These are phyloP conservation scores for Aproaerema taeniolella DNA, from an alignment of 2,888 invertebrate genomes.

Conservation along the genomic window DNA sequence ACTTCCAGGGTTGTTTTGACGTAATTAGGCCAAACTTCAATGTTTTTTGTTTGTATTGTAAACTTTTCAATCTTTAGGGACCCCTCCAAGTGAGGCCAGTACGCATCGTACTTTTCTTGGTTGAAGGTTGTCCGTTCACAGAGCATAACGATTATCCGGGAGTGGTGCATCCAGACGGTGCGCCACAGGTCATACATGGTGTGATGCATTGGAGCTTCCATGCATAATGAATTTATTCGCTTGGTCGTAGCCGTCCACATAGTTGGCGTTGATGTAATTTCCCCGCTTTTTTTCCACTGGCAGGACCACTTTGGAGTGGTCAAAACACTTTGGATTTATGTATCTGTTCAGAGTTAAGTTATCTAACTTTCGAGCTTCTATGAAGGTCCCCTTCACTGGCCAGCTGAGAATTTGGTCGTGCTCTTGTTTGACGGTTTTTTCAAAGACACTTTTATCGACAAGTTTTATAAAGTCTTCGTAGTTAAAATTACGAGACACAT, in stretches of 20 bases:
- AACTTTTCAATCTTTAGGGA: not conserved
- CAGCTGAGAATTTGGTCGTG: not conserved
- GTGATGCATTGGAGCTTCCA: not conserved
- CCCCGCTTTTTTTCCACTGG: not conserved
- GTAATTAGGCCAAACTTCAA: constrained; percentile 2
- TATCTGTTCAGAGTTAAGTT: not conserved
- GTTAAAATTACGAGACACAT: not conserved
- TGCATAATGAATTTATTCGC: not conserved
- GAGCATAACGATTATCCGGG: not conserved
- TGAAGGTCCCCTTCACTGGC: not conserved
- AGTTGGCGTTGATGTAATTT: not conserved
- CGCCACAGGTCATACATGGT: not conserved
- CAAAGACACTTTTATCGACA: not conserved
- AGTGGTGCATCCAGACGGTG: not conserved
- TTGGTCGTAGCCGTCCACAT: not conserved
- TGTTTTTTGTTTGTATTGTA: constrained; percentile 3
- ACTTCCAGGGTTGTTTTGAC: constrained; percentile 3
- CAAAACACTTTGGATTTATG: not conserved
- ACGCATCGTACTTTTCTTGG: not conserved
- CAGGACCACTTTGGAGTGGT: not conserved
- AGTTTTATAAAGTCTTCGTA: not conserved
- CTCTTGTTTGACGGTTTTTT: not conserved
- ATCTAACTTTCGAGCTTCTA: not conserved
- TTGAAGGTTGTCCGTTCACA: not conserved
- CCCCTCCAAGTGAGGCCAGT: not conserved